These are phyloP conservation scores for Harpegnathos saltator DNA, from an alignment of 1,140 invertebrate species.

Conservation along the genomic window DNA sequence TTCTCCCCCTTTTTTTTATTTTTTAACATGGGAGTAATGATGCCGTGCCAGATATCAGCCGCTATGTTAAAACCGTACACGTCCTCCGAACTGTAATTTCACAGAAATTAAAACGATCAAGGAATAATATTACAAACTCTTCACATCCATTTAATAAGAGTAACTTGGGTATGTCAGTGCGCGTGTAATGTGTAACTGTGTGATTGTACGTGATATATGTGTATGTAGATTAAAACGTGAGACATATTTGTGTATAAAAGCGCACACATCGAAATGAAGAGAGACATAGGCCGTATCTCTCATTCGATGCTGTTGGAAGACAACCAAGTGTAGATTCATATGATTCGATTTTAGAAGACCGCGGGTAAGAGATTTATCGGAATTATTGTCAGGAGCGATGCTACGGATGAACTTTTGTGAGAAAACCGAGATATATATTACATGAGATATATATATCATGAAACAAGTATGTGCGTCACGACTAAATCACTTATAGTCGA, in stretches of 20 bases:
- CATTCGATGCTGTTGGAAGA: constrained; percentile 53
- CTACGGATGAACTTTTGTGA: constrained; percentile 42
- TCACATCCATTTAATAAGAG: constrained; percentile 36
- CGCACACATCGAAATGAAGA: constrained; percentile 53
- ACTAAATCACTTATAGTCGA: constrained; percentile 5
- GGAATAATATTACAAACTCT: constrained; percentile 63
- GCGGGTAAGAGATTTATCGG: constrained; percentile 38
- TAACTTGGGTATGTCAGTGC: constrained; percentile 34
- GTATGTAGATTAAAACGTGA: constrained; percentile 3
- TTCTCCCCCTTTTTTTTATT: constrained; percentile 20
- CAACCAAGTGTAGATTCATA: constrained; percentile 36
- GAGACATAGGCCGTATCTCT: constrained; percentile 26
- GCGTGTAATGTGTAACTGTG: neutral
- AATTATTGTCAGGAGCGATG: constrained; percentile 19
- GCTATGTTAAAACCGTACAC: constrained; percentile 78
- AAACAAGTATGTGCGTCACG: too few species aligned
- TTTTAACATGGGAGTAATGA: constrained; percentile 75
- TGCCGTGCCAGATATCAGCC: constrained; percentile 79
- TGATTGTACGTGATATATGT: neutral
- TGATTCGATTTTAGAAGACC: constrained; percentile 36
- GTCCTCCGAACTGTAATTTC: constrained; percentile 85
- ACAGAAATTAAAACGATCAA: constrained; percentile 86
- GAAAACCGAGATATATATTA: constrained; percentile 7
- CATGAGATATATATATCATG: too few species aligned
- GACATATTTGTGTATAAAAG: constrained; percentile 9